Percentiles rank a stretch among this genome's conserved stretches.
Evolutionary conservation across 2,113 vertebrate genomes (phyloP).

Genomic region (Malurus melanocephalus): DNA sequence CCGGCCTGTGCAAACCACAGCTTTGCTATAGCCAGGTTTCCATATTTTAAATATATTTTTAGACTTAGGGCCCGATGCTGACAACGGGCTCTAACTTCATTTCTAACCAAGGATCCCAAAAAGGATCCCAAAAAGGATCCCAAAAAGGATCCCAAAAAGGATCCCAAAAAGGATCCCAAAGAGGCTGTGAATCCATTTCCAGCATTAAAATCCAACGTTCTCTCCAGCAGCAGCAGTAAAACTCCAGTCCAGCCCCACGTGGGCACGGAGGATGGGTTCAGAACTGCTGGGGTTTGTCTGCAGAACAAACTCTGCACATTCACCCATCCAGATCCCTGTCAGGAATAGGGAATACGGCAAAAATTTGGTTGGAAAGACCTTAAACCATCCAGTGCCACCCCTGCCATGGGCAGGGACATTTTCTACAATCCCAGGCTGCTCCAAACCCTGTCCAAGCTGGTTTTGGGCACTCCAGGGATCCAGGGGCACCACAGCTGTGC

Average conservation of each 20-base stretch:
- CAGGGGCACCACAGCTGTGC: background rate
- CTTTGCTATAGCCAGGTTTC: background rate
- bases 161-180: background rate
- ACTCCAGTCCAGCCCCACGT: rapidly evolving
- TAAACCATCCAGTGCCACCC: rapidly evolving
- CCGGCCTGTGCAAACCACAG: background rate
- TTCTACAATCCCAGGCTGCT: rapidly evolving
- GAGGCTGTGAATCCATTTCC: background rate
- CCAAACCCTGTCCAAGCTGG: background rate
- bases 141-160: background rate
- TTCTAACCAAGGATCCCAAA: background rate
- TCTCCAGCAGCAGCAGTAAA: background rate
- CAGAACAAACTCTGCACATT: background rate
- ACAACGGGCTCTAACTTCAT: background rate
- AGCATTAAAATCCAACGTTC: background rate
- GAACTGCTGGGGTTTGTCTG: background rate
- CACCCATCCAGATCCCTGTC: background rate
- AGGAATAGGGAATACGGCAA: background rate
- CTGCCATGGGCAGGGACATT: background rate
- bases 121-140: background rate
- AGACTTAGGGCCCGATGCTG: background rate
- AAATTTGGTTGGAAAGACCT: background rate
- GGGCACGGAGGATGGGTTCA: background rate
- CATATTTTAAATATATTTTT: background rate
- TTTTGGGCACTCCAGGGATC: background rate